phyloP scores from a whole-genome alignment of 2,797 vertebrate genomes.

The Sarcophilus harrisii region DNA sequence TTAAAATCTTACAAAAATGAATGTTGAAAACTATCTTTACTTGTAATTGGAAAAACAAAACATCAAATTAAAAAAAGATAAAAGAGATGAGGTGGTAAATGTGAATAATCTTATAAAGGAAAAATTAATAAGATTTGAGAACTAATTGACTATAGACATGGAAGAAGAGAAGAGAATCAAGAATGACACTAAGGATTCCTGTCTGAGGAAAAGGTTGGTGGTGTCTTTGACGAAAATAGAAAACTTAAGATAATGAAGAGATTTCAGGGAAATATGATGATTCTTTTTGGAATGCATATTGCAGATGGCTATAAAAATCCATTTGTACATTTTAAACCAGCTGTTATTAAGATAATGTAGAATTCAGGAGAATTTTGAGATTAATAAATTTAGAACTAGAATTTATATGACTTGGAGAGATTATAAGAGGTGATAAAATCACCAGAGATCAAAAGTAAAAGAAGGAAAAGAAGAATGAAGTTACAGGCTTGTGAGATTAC shows the following conservation, averaged over 20 bases:
- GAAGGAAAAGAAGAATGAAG: neutral
- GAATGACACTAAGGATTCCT: neutral
- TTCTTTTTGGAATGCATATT: neutral
- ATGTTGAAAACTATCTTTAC: too few relatives aligned
- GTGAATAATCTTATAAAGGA: neutral
- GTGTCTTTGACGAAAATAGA: neutral
- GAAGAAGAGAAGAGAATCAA: neutral
- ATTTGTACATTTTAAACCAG: neutral
- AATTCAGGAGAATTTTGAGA: neutral
- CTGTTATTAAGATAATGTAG: neutral
- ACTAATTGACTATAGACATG: neutral
- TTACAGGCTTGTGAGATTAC: neutral
- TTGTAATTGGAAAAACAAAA: too few relatives aligned
- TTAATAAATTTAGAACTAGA: neutral
- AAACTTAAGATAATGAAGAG: neutral
- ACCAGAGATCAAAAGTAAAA: neutral
- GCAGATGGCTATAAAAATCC: neutral
- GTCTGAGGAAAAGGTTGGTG: neutral
- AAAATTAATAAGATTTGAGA: neutral
- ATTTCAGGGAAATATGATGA: neutral
- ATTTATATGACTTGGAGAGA: neutral
- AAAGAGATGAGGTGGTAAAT: neutral
- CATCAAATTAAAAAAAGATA: too few relatives aligned
- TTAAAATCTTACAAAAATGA: too few relatives aligned
- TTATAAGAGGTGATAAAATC: neutral